Evolutionary conservation across 1,140 invertebrate species (phyloP).

Genomic region (Bombus consobrinus): DNA sequence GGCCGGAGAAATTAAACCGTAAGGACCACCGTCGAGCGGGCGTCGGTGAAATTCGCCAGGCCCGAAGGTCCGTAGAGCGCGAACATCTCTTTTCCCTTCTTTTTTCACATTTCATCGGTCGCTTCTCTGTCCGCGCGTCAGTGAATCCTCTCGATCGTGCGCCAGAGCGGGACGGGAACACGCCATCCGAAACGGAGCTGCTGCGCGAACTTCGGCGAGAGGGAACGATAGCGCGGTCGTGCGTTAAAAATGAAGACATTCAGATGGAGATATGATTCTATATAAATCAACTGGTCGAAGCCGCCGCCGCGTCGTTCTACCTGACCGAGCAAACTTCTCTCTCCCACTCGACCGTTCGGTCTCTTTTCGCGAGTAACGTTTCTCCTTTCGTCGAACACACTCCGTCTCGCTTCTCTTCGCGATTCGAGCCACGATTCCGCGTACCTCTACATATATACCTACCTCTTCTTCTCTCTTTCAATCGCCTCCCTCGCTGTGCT

Average conservation of each 20-base stretch:
- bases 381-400: neutral
- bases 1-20: conserved; percentile 55
- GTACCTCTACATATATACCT: neutral
- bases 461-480: neutral
- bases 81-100: neutral
- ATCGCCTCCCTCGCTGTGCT: neutral
- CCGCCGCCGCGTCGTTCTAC: conserved; percentile 56
- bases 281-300: conserved; percentile 73
- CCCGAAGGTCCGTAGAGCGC: conserved; percentile 21
- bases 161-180: conserved; percentile 39
- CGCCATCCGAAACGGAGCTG: conserved; percentile 58
- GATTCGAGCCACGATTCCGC: conserved; percentile 57
- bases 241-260: conserved; percentile 79
- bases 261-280: conserved; percentile 78
- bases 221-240: conserved; percentile 60
- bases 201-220: conserved; percentile 22
- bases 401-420: conserved; percentile 35
- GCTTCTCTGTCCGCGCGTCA: neutral
- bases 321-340: conserved; percentile 34
- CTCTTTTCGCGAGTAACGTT: neutral
- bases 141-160: neutral
- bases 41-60: conserved; percentile 45
- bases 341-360: neutral
- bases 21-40: conserved; percentile 55
- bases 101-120: conserved; percentile 10